phyloP scores from a whole-genome alignment of 2,797 vertebrate genomes.

The Ataeniobius toweri region DNA sequence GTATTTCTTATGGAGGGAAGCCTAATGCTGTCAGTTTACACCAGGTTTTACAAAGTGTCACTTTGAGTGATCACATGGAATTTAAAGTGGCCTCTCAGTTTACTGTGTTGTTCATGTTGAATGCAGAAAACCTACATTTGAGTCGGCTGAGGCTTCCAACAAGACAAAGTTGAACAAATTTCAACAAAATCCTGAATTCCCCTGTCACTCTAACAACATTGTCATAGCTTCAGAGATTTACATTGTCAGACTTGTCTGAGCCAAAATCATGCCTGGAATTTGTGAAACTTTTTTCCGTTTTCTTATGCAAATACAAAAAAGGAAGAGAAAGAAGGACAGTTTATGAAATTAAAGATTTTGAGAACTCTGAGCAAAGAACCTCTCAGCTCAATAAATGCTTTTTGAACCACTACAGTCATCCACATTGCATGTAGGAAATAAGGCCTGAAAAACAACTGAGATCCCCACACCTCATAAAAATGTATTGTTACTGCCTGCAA shows the following conservation, averaged over 20 bases:
- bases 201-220: background rate
- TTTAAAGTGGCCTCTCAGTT: too few relatives aligned
- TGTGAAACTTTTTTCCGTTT: background rate
- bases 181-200: background rate
- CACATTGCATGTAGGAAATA: too few relatives aligned
- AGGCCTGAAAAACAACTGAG: background rate
- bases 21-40: too few relatives aligned
- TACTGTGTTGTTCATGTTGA: too few relatives aligned
- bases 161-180: too few relatives aligned
- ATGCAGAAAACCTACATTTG: too few relatives aligned
- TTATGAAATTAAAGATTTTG: background rate
- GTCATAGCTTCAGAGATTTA: background rate
- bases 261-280: background rate
- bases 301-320: background rate
- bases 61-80: too few relatives aligned
- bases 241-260: background rate
- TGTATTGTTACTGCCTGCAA: background rate
- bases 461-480: background rate
- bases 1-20: too few relatives aligned
- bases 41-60: too few relatives aligned
- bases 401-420: conserved; percentile 1
- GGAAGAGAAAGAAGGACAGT: background rate
- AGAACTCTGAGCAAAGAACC: background rate
- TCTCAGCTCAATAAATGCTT: too few relatives aligned
- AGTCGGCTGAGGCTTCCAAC: too few relatives aligned